Evolutionary conservation across 2,888 invertebrate species (phyloP), one percentile per base, ranked within the genome.

Genomic region (Acheta domesticus): DNA sequence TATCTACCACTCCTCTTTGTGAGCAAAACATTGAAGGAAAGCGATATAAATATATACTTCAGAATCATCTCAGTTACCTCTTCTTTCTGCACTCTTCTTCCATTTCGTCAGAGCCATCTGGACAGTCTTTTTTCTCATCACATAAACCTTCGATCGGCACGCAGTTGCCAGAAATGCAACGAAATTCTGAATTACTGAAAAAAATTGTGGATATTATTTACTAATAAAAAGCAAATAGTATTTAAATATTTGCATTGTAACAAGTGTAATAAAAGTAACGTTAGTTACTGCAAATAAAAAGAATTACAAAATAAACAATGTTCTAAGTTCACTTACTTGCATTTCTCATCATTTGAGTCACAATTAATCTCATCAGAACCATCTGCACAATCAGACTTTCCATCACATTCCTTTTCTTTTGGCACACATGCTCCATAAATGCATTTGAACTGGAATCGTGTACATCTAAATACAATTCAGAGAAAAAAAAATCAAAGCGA

Each of bases 371-470:
- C 85, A 81, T 85, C 85, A 1, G 85, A 85, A 76, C 82, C 80
- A 82, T 85, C 85, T 12, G 83, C 82, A 79, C 86, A 86, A 75
- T 86, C 85, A 14, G 80, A 77, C 48, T 80, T 81, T 3, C 84
- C 84, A 82, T 86, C 84, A 79, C 86, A 86, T 36, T 84, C 83
- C 49, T 82, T 78, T 16, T 79, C 80, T 48, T 84, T 82, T 8
- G 83, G 82, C 62, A 86, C 83, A 79, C 86, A 86, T 1, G 85
- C 86, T 36, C 86, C 86, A 81, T 85, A 86, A 79, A 84, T 82
- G 82, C 86, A 86, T 79, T 85, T 84, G 81, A 85, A 86, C 75
- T 82, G 49, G 36, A 36, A 36, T 36, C 36, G 36, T 21, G 74
- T 21, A 78, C 78, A 78, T 48, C 48, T 78, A 23, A n/a, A 49